Evolutionary conservation across 92 coral and sea anemone genomes (phyloP), one percentile per base, ranked within the genome.

Genomic region (Umimayanthus chanpuru): DNA sequence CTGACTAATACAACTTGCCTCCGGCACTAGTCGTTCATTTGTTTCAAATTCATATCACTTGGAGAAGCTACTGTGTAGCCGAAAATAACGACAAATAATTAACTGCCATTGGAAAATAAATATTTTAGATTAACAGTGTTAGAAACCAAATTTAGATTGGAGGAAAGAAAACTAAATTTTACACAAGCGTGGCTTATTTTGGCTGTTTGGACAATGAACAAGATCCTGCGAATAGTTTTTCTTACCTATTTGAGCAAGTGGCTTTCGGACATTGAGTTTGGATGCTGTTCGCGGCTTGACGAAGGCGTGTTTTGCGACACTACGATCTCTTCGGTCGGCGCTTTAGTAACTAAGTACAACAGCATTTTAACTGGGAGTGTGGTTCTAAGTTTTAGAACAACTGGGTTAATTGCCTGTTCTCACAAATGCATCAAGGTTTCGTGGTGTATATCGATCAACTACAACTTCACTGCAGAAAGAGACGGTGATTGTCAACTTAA

Each of bases 361-460:
- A 56, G 49, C 6, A 38, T 61, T 10, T 44, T 81, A 1, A 18
- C 85, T 55, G 85, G 85, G 1, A 64, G 85, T 11, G 16, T 81
- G 9, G 53, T 81, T 61, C 49, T 39, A 8, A 61, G 28, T 61
- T 61, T 81, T 39, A 36, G 5, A 56, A 81, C 85, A 11, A 4
- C 85, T 81, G 85, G 85, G 10, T 32, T 81, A 32, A 61, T 81
- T 61, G 70, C 71, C 18, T 81, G 85, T 25, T 81, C 85, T 15
- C 85, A 81, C 6, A 81, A 61, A 4, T 81, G 85, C 21, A 38
- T 81, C 9, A 61, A n/a, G 2, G 61, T 29, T 32, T 26, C 71
- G 9, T 81, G 85, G 85, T 81, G 85, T 61, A 38, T 81, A 47
- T 81, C 85, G 30, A 81, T 81, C 9, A 81, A 81, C 71, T 81